phyloP scores from a whole-genome alignment of 2,888 invertebrate genomes.

The Drosophila flavopinicola region DNA sequence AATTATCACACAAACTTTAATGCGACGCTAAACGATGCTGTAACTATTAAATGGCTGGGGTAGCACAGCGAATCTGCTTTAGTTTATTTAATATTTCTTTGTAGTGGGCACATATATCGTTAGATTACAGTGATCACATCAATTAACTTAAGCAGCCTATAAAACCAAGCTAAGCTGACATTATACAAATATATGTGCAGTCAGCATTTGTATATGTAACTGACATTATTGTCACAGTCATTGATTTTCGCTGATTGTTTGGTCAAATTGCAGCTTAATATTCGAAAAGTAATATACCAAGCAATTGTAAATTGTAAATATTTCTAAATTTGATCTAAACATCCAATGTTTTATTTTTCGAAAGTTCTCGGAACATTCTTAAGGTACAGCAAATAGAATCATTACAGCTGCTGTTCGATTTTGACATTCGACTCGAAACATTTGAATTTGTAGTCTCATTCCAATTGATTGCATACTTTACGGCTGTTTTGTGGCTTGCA shows the following conservation, averaged over 20 bases:
- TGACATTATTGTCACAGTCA: too few species aligned
- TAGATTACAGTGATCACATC: too few species aligned
- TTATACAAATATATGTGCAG: too few species aligned
- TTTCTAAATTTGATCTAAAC: too few species aligned
- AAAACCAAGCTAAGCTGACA: too few species aligned
- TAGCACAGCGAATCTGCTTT: not conserved
- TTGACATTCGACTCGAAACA: not conserved
- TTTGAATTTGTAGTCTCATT: not conserved
- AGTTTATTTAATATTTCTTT: not conserved
- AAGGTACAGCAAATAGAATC: not conserved
- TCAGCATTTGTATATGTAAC: too few species aligned
- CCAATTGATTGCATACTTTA: slow-evolving; percentile 30
- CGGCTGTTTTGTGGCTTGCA: slow-evolving; percentile 12
- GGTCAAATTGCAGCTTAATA: too few species aligned
- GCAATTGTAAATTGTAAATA: too few species aligned
- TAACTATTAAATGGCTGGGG: not conserved
- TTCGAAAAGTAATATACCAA: too few species aligned
- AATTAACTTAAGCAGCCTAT: not conserved
- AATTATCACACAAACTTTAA: slow-evolving; percentile 10
- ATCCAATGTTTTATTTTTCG: too few species aligned
- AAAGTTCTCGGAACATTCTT: not conserved
- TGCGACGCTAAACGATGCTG: not conserved
- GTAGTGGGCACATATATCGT: too few species aligned
- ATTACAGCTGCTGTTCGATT: slow-evolving; percentile 5
- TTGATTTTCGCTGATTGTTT: too few species aligned